phyloP scores from a whole-genome alignment of 2,797 vertebrate genomes.

The Anabas testudineus region DNA sequence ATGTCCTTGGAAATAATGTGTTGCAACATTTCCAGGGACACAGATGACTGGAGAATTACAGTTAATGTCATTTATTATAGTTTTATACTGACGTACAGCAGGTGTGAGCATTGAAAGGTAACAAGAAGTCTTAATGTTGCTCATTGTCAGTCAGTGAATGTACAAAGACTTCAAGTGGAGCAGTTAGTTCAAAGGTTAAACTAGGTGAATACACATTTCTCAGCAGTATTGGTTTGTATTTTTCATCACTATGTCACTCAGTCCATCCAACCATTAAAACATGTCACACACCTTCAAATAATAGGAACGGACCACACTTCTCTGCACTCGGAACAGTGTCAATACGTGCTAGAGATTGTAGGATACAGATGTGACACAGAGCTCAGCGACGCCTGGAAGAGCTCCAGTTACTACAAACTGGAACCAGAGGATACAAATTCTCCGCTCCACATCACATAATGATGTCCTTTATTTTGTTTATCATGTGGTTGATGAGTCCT shows the following conservation, averaged over 20 bases:
- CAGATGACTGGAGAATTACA: conserved; percentile 28
- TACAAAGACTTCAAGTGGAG: conserved; percentile 2
- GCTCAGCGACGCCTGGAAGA: conserved; percentile 11
- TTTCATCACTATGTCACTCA: background rate
- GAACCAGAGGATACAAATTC: conserved; percentile 21
- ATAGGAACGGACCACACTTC: background rate
- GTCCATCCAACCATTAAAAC: background rate
- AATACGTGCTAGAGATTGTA: background rate
- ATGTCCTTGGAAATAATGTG: conserved; percentile 20
- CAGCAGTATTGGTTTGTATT: background rate
- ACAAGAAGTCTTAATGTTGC: conserved; percentile 14
- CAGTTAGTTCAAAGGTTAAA: background rate
- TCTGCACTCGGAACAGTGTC: background rate
- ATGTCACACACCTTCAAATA: background rate
- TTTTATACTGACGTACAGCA: conserved; percentile 29
- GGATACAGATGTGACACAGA: conserved; percentile 13
- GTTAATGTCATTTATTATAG: conserved; percentile 33
- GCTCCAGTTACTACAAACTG: conserved; percentile 24
- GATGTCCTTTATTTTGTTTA: conserved; percentile 40
- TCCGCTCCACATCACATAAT: conserved; percentile 24
- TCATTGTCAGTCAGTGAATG: background rate
- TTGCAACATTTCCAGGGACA: conserved; percentile 25
- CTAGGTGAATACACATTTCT: too few relatives aligned
- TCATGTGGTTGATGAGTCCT: conserved; percentile 35
- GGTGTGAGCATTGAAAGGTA: conserved; percentile 27